Conservation (phyloP, 2,888 invertebrate genomes). For the Polietes domitor region DNA sequence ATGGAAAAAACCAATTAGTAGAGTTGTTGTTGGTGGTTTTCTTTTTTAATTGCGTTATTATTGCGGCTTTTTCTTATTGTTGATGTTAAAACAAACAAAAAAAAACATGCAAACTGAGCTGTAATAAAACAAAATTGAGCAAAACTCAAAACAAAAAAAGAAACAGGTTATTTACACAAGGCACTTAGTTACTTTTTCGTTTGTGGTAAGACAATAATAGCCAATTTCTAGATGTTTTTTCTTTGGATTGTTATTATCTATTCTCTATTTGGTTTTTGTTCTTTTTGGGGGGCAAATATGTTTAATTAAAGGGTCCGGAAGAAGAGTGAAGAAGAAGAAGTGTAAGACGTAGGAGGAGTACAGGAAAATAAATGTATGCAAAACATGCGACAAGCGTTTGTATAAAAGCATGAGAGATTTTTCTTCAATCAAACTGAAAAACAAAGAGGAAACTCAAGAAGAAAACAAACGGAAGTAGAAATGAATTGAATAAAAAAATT, state of each 20-base stretch:
- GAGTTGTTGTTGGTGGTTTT: background rate
- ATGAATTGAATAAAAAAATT: background rate
- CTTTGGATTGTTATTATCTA: no score
- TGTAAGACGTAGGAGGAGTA: slow-evolving; percentile 15
- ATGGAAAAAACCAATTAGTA: slow-evolving; percentile 38
- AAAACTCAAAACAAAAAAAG: background rate
- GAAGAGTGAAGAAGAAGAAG: background rate
- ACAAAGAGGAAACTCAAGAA: background rate
- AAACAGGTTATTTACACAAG: background rate
- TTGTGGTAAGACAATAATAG: background rate
- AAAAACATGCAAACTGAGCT: slow-evolving; percentile 38
- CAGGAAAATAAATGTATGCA: slow-evolving; percentile 7
- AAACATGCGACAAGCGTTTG: slow-evolving; percentile 47
- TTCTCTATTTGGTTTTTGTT: no score
- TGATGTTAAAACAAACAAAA: background rate
- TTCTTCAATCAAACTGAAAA: background rate
- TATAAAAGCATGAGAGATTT: slow-evolving; percentile 21
- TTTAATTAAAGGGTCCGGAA: background rate
- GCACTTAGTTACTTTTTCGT: background rate
- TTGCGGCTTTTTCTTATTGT: background rate
- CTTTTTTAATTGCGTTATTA: background rate
- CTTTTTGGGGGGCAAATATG: no score
- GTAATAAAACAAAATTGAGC: background rate
- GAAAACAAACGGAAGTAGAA: background rate
- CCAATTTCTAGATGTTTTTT: slow-evolving; percentile 29